These are phyloP conservation scores for Merodon equestris DNA, from an alignment of 2,888 invertebrate species.

Conservation along the genomic window DNA sequence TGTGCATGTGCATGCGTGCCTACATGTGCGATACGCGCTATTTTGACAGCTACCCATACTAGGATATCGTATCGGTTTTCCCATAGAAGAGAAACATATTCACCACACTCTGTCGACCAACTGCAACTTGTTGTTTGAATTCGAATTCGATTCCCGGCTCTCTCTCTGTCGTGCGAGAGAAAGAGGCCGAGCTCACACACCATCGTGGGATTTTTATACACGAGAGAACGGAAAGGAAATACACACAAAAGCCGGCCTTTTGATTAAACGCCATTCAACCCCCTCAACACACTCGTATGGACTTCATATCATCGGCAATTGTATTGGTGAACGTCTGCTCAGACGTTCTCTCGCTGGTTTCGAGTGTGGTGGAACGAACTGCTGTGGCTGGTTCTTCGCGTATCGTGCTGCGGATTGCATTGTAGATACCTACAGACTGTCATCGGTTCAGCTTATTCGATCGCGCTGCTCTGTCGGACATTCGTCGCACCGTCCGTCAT, in stretches of 20 bases:
- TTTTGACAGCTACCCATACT: constrained; percentile 40
- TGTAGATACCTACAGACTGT: constrained; percentile 69
- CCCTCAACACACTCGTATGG: constrained; percentile 4
- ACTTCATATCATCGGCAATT: no score
- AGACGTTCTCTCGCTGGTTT: not conserved
- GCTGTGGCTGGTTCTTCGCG: constrained; percentile 51
- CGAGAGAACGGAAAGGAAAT: no score
- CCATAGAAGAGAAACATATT: constrained; percentile 12
- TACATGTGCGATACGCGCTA: constrained; percentile 61
- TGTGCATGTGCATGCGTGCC: constrained; percentile 47
- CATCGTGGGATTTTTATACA: constrained; percentile 37
- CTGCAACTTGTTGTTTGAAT: constrained; percentile 63
- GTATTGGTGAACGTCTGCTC: no score
- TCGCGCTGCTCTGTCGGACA: constrained; percentile 63
- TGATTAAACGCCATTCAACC: constrained; percentile 12
- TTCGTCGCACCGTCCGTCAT: constrained; percentile 65
- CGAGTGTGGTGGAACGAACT: not conserved
- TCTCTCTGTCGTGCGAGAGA: constrained; percentile 7
- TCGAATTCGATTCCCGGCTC: constrained; percentile 32
- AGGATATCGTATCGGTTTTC: not conserved
- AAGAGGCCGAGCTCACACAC: not conserved
- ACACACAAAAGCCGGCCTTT: no score
- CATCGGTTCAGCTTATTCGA: constrained; percentile 61
- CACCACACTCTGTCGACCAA: constrained; percentile 45
- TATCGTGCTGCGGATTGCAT: constrained; percentile 53